A percentile compares a stretch with the other conserved stretches of the same genome.
These are phyloP conservation scores for Heliconius erato DNA, from an alignment of 2,888 invertebrate genomes.

Conservation along the genomic window DNA sequence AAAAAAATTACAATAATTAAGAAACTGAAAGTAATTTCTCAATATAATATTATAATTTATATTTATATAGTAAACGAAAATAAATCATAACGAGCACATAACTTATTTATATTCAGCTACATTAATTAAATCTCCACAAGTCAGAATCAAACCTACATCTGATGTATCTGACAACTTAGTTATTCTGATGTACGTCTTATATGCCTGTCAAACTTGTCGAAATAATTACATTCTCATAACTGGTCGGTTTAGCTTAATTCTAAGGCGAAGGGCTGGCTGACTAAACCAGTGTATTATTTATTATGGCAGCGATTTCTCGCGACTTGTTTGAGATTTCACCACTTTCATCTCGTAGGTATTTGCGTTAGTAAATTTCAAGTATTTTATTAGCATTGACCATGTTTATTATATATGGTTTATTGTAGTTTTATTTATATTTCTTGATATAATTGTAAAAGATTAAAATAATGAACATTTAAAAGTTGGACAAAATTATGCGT, in stretches of 20 bases:
- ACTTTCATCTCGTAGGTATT: slow-evolving; percentile 79
- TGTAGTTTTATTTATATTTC: background rate
- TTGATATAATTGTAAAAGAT: background rate
- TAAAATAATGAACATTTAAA: background rate
- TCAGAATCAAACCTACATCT: background rate
- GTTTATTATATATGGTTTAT: background rate
- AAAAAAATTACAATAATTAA: background rate
- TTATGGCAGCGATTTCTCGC: slow-evolving; percentile 81
- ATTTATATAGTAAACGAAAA: background rate
- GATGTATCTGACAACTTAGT: background rate
- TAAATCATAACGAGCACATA: background rate
- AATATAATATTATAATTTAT: background rate
- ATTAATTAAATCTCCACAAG: background rate
- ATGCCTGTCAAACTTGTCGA: slow-evolving; percentile 51
- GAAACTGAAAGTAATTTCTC: background rate
- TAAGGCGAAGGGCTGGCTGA: slow-evolving; percentile 74
- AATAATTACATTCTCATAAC: slow-evolving; percentile 63
- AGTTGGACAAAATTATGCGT: background rate
- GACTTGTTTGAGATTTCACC: slow-evolving; percentile 79
- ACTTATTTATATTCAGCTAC: background rate
- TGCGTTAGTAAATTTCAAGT: slow-evolving; percentile 52
- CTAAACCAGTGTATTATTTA: slow-evolving; percentile 84
- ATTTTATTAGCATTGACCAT: slow-evolving; percentile 34
- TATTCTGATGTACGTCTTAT: slow-evolving; percentile 19
- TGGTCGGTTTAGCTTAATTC: slow-evolving; percentile 59